Conservation (phyloP, 2,888 invertebrate genomes). For the Dryocosmus kuriphilus region DNA sequence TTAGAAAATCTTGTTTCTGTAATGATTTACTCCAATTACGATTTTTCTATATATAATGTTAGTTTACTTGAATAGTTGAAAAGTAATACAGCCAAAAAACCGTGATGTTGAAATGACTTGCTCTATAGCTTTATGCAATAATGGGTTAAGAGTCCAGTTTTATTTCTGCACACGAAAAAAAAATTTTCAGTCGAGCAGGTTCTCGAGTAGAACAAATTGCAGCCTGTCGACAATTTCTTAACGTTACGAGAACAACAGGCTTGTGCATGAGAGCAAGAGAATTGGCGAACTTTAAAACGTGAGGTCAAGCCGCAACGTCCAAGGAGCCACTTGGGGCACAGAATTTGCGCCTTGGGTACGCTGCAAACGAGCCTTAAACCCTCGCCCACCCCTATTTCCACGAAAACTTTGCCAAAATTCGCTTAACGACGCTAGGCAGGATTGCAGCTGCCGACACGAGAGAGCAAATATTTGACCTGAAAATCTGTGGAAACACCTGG, state of each 20-base stretch:
- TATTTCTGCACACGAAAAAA: not conserved
- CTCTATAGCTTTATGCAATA: not conserved
- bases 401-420: conserved; percentile 39
- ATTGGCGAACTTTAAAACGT: conserved; percentile 29
- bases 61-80: not conserved
- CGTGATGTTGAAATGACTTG: not conserved
- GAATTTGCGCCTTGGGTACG: conserved; percentile 42
- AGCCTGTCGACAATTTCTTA: conserved; percentile 21
- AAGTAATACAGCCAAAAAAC: not conserved
- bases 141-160: not conserved
- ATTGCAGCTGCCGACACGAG: conserved; percentile 11
- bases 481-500: conserved; percentile 14
- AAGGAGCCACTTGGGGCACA: conserved; percentile 38
- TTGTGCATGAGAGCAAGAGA: not conserved
- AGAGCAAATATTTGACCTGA: conserved; percentile 34
- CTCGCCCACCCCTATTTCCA: conserved; percentile 33
- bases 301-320: conserved; percentile 41
- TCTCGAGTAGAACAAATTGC: not conserved
- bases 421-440: conserved; percentile 24
- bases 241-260: not conserved
- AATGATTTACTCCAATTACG: not conserved
- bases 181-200: not conserved
- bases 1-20: not conserved
- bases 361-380: conserved; percentile 37
- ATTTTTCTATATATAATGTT: too few relatives aligned